phyloP scores from a whole-genome alignment of 2,113 vertebrate species.

The Hippoglossus stenolepis region DNA sequence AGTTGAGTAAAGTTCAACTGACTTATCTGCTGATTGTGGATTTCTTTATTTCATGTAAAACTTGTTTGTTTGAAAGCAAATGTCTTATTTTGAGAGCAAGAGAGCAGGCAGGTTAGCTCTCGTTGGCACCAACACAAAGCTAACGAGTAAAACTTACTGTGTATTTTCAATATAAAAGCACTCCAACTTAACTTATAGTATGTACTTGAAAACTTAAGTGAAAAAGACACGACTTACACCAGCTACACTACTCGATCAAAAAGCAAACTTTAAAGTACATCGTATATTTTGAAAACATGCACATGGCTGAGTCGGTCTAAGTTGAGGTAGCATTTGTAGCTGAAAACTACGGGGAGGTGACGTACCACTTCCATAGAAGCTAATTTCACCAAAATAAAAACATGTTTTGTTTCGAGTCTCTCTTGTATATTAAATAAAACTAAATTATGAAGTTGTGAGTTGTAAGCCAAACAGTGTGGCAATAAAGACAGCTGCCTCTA shows the following conservation, averaged over 20 bases:
- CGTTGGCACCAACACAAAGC: slow-evolving; percentile 20
- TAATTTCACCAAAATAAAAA: too few relatives aligned
- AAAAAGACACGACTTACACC: background rate
- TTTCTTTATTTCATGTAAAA: background rate
- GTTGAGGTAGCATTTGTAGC: too few relatives aligned
- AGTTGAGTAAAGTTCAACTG: slow-evolving; percentile 39
- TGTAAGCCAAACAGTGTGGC: too few relatives aligned
- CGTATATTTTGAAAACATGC: background rate
- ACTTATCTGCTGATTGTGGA: background rate
- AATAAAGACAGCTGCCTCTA: too few relatives aligned
- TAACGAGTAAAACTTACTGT: accelerated
- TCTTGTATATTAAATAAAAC: too few relatives aligned
- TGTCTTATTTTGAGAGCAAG: background rate
- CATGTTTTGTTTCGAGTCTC: too few relatives aligned
- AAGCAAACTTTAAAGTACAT: too few relatives aligned
- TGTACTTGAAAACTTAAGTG: background rate
- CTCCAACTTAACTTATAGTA: too few relatives aligned
- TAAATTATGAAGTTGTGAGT: too few relatives aligned
- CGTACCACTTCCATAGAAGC: too few relatives aligned
- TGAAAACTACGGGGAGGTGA: too few relatives aligned
- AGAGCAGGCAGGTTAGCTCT: slow-evolving; percentile 18
- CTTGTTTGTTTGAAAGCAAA: background rate
- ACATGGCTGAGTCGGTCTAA: background rate
- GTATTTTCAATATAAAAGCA: slow-evolving; percentile 36
- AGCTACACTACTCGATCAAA: too few relatives aligned